Conservation (phyloP, 1,140 invertebrate species). For the Artemia franciscana region DNA sequence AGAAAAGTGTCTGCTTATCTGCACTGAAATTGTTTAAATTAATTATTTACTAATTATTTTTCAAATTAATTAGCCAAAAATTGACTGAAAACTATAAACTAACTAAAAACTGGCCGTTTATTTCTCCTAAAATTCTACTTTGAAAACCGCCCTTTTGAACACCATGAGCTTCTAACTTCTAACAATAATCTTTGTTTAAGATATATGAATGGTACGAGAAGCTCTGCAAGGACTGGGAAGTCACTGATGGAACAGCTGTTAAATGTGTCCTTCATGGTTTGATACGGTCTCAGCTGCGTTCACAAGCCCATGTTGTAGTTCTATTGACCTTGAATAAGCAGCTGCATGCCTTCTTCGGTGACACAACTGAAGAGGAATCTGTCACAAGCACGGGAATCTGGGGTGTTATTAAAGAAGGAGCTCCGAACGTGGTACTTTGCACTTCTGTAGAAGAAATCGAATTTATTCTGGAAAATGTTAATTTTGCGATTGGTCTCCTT, state of each 20-base stretch:
- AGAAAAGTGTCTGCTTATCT: too few relatives aligned
- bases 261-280: neutral
- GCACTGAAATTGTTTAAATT: too few relatives aligned
- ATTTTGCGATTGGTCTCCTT: neutral
- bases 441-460: neutral
- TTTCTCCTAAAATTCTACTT: too few relatives aligned
- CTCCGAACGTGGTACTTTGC: neutral
- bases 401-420: neutral
- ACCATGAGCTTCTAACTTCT: too few relatives aligned
- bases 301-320: neutral
- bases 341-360: neutral
- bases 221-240: neutral
- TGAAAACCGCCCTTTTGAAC: too few relatives aligned
- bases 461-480: neutral
- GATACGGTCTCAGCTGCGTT: neutral
- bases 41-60: too few relatives aligned
- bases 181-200: neutral
- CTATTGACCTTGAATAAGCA: neutral
- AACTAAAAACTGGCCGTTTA: too few relatives aligned
- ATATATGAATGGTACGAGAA: neutral
- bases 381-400: neutral
- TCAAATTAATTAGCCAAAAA: too few relatives aligned
- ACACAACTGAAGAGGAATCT: neutral
- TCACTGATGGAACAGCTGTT: neutral
- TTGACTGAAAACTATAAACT: too few relatives aligned